Conservation (phyloP, 2,113 vertebrate genomes). For the Callipepla squamata region DNA sequence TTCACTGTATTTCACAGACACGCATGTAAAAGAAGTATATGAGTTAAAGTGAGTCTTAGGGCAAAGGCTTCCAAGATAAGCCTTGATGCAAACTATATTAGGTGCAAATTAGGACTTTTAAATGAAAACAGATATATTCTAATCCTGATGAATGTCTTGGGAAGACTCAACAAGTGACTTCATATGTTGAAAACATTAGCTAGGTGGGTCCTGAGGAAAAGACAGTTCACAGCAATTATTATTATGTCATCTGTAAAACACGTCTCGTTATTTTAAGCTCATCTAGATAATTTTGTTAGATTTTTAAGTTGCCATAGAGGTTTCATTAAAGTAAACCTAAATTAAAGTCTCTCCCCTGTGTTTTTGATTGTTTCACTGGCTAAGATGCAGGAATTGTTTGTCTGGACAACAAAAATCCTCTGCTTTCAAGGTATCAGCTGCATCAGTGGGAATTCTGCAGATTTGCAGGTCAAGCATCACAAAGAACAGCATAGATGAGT, state of each 20-base stretch:
- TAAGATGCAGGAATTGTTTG: not conserved
- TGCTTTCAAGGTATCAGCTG: not conserved
- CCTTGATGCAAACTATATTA: not conserved
- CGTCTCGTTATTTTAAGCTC: not conserved
- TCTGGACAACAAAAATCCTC: not conserved
- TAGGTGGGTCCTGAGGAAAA: not conserved
- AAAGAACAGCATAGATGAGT: accelerated
- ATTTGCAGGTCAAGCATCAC: not conserved
- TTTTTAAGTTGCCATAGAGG: not conserved
- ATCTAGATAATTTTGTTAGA: not conserved
- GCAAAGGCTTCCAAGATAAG: not conserved
- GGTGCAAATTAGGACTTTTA: not conserved
- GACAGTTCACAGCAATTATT: not conserved
- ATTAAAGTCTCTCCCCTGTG: not conserved
- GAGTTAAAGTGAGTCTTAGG: not conserved
- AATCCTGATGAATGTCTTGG: not conserved
- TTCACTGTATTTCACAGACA: not conserved
- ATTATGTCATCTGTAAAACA: not conserved
- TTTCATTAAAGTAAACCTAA: not conserved
- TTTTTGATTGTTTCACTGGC: not conserved
- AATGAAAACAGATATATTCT: not conserved
- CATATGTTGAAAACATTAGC: not conserved
- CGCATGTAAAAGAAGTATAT: not conserved
- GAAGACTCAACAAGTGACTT: not conserved
- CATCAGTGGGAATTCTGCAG: not conserved